phyloP scores from a whole-genome alignment of 2,797 vertebrate genomes.

The Echeneis naucrates region DNA sequence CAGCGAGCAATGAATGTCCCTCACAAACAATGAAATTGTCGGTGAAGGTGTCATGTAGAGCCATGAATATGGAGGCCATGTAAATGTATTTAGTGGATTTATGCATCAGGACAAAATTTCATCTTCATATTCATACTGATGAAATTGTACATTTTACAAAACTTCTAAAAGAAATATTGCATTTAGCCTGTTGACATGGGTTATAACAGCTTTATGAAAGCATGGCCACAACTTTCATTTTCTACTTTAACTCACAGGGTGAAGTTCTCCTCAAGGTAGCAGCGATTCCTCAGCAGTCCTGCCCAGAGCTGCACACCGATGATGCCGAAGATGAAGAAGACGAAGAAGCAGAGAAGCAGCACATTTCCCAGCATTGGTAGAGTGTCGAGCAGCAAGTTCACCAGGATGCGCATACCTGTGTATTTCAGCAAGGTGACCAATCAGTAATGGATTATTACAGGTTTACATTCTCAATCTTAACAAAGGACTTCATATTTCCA shows the following conservation, averaged over 20 bases:
- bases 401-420: slow-evolving; percentile 95
- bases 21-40: slow-evolving; percentile 37
- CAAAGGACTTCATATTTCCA: slow-evolving; percentile 8
- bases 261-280: slow-evolving; percentile 86
- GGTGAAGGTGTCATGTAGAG: slow-evolving; percentile 40
- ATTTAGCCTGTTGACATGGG: neutral
- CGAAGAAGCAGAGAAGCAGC: slow-evolving; percentile 98
- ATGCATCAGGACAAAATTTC: neutral
- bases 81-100: neutral
- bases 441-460: slow-evolving; percentile 15
- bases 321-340: slow-evolving; percentile 99
- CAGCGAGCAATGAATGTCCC: slow-evolving; percentile 48
- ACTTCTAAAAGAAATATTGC: neutral
- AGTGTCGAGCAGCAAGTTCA: slow-evolving; percentile 97
- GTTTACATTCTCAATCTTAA: neutral
- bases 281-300: slow-evolving; percentile 91
- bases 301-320: slow-evolving; percentile 99
- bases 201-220: neutral
- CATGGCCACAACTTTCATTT: neutral
- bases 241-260: slow-evolving; percentile 82
- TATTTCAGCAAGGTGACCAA: slow-evolving; percentile 26
- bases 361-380: slow-evolving; percentile 98
- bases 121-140: neutral
- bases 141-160: neutral
- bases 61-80: slow-evolving; percentile 64